phyloP scores from a whole-genome alignment of 2,113 vertebrate genomes.

The Narcine bancroftii region DNA sequence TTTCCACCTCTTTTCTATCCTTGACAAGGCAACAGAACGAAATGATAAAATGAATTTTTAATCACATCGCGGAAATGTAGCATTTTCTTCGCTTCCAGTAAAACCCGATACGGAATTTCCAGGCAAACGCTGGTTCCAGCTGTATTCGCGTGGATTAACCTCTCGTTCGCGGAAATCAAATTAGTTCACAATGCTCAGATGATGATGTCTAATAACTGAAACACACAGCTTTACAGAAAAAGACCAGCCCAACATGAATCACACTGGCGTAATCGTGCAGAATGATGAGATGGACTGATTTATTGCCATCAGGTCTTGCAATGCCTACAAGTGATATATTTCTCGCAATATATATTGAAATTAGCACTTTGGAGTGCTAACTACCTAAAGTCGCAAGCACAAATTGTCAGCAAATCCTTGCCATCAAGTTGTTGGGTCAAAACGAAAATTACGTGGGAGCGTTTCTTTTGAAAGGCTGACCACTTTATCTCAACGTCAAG shows the following conservation, averaged over 20 bases:
- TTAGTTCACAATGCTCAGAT: not conserved
- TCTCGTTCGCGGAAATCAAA: not conserved
- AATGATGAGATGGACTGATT: not conserved
- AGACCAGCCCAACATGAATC: not conserved
- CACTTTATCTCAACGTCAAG: not conserved
- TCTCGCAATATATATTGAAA: not conserved
- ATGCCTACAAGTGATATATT: not conserved
- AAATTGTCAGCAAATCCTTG: not conserved
- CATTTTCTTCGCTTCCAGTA: not conserved
- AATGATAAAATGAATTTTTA: not conserved
- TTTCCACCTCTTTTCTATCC: not conserved
- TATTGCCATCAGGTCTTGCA: not conserved
- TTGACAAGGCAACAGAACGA: not conserved
- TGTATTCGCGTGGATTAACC: not conserved
- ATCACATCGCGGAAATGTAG: not conserved
- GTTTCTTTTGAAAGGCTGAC: not conserved
- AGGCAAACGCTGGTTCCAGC: not conserved
- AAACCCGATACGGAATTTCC: not conserved
- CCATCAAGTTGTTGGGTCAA: not conserved
- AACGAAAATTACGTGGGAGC: not conserved
- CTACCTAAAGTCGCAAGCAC: not conserved
- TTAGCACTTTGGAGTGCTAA: not conserved
- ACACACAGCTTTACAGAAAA: not conserved
- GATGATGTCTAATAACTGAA: not conserved
- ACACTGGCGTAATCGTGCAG: no score